Percentiles rank a stretch among this genome's conserved stretches.
Evolutionary conservation across 92 coral and sea anemone genomes (phyloP).

Genomic region (Paramuricea clavata): DNA sequence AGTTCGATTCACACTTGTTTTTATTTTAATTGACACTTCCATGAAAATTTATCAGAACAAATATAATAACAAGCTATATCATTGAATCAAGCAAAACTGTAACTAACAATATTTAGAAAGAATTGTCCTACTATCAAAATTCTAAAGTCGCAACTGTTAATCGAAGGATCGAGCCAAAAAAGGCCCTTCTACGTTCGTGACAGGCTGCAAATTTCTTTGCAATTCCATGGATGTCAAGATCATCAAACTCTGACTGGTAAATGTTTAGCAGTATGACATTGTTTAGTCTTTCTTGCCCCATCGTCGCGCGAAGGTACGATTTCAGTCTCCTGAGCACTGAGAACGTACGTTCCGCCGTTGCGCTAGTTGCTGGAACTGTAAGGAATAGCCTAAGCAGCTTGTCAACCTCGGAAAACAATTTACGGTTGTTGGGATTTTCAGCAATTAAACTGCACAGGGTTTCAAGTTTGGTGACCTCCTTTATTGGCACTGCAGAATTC

Average conservation of each 20-base stretch:
- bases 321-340: conserved; percentile 44
- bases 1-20: no score
- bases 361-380: no score
- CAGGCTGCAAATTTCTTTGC: conserved; percentile 45
- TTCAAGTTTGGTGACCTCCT: no score
- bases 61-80: no score
- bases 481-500: no score
- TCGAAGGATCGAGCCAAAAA: conserved; percentile 43
- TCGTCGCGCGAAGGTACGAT: conserved; percentile 15
- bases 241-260: conserved; percentile 36
- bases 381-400: no score
- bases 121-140: not conserved
- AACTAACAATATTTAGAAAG: not conserved
- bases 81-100: not conserved
- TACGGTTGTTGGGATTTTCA: no score
- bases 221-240: conserved; percentile 23
- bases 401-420: no score
- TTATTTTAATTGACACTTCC: no score
- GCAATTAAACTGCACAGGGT: no score
- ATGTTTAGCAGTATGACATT: conserved; percentile 28
- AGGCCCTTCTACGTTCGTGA: conserved; percentile 43
- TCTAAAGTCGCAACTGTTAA: not conserved
- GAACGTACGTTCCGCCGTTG: conserved; percentile 35
- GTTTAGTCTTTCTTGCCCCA: conserved; percentile 15
- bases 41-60: no score